phyloP scores from a whole-genome alignment of 2,113 vertebrate species.

The Glaucidium brasilianum region DNA sequence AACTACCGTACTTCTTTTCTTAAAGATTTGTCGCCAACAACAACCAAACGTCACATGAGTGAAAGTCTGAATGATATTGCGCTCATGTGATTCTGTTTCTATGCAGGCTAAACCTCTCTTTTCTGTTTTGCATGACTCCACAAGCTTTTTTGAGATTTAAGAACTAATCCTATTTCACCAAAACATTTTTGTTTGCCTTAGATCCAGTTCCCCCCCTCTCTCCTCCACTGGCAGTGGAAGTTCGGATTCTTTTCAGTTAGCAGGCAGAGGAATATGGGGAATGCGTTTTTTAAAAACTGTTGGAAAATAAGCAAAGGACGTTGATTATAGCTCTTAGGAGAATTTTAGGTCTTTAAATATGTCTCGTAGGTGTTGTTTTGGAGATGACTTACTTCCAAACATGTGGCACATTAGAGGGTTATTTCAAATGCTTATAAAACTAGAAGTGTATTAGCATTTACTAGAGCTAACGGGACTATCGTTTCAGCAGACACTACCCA shows the following conservation, averaged over 20 bases:
- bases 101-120: slow-evolving; percentile 66
- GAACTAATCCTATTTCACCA: slow-evolving; percentile 78
- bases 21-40: slow-evolving; percentile 66
- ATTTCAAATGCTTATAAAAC: background rate
- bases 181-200: slow-evolving; percentile 68
- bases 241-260: background rate
- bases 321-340: background rate
- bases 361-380: background rate
- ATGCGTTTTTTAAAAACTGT: background rate
- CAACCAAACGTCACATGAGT: slow-evolving; percentile 65
- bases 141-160: slow-evolving; percentile 75
- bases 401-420: background rate
- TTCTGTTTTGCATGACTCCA: slow-evolving; percentile 67
- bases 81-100: slow-evolving; percentile 77
- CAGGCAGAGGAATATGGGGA: background rate
- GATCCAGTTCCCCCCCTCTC: background rate
- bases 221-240: background rate
- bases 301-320: background rate
- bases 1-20: slow-evolving; percentile 56
- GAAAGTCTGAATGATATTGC: slow-evolving; percentile 58
- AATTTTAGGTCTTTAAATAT: background rate
- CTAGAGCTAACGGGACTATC: background rate
- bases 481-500: background rate
- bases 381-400: background rate
- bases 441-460: background rate